Evolutionary conservation across 2,113 vertebrate genomes (phyloP), one percentile per base, ranked within the genome.

Genomic region (Oxygymnocypris stewartii): DNA sequence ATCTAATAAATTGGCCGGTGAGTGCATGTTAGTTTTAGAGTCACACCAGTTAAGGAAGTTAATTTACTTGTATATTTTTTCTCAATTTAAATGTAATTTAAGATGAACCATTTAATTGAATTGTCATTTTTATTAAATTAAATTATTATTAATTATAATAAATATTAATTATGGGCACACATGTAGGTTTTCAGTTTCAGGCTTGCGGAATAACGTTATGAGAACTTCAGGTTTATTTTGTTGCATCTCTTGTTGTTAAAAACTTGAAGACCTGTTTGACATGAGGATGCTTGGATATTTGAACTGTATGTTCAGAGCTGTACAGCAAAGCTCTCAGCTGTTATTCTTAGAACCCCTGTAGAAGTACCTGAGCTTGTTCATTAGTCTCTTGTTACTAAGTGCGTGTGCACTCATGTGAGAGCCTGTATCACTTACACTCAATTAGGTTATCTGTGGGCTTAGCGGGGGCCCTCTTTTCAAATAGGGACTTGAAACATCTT

Each of bases 311-410:
- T 67, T 69, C 5, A 13, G 63, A 49, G 25, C 2, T 82, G 59
- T 65, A 82, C 40, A 65, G 57, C 65, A 47, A 81, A 81, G 59
- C 59, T 81, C 25, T 16, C 14, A 49, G 44, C 28, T 83, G 65
- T 83, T 73, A 54, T 83, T 73, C 28, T 54, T 73, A n/a, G 42
- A 40, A 13, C 14, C n/a, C 31, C 23, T 11, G 0, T 5, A 13
- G 23, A 20, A 74, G 12, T 74, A 59, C 67, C 28, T 75, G 82
- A 74, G 67, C 49, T 40, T 9, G 23, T 73, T 74, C 82, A 37
- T 74, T 8, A 73, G 35, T 84, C 69, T 84, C 67, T 7, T 84
- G 82, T 84, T 84, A 74, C 49, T 57, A n/a, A 25, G 82, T 49
- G 59, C n/a, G 59, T 18, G 61, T 67, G 61, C 40, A 25, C 37